Evolutionary conservation across 2,113 vertebrate genomes (phyloP), one percentile per base, ranked within the genome.

Genomic region (Pimephales promelas): DNA sequence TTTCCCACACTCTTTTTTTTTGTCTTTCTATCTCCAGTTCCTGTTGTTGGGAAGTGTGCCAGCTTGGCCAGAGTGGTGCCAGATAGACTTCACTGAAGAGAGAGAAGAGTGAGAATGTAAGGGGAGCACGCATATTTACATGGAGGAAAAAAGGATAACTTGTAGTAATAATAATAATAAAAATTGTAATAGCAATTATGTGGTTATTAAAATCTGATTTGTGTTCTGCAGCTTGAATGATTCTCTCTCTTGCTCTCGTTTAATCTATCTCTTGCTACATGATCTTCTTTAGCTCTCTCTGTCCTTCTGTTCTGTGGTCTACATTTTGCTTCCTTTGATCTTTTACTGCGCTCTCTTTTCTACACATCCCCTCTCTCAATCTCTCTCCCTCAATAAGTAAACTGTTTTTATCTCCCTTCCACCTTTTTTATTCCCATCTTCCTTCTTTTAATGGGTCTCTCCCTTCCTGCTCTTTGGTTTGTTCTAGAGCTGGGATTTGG

Each of bases 161-260:
- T 83, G 75, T 72, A 84, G 78, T 72, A 84, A 84, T 85, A 84
- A 83, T 85, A 84, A 83, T 62, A 81, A 83, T 87, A 75, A 22
- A 81, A 68, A 81, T 56, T 6, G 85, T 86, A 82, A 80, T 73
- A 62, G 79, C 86, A 81, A 86, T 88, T 82, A 76, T 80, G 61
- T 47, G 81, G 82, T 90, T 90, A 88, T 88, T 90, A 81, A 85
- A 90, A 85, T 91, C 87, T 87, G 84, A 86, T 91, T 89, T 86
- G 52, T 71, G 83, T 83, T 82, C 85, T 36, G 43, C 20, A 34
- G 62, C 79, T 13, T 54, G 14, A 24, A 64, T 62, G 49, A 64
- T 49, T 18, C 68, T 77, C n/a, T 36, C 79, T 66, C 22, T 40
- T 4, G 13, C 52, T 54, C 40, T 49, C 52, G 49, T 73, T 56